Percentiles rank a stretch among this genome's conserved stretches.
These are phyloP conservation scores for Trachemys scripta DNA, from an alignment of 2,113 vertebrate species.

Conservation along the genomic window DNA sequence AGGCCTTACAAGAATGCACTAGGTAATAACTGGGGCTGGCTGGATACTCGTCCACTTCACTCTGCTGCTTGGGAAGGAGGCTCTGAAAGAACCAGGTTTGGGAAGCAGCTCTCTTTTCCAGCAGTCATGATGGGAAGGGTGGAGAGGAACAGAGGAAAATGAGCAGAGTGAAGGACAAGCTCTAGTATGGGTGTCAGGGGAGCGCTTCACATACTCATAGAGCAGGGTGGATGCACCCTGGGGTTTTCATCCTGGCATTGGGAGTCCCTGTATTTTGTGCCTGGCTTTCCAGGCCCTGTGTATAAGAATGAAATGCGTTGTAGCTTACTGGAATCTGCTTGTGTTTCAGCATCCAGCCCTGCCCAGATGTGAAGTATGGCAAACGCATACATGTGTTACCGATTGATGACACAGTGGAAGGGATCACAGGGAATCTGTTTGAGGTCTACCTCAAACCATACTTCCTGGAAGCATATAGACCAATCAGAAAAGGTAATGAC, in stretches of 20 bases:
- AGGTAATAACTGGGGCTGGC: background rate
- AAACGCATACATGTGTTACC: constrained; percentile 98
- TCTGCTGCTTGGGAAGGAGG: background rate
- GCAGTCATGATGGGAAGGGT: background rate
- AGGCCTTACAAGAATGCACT: background rate
- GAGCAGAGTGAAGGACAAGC: background rate
- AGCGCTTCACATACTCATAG: background rate
- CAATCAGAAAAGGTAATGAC: constrained; percentile 94
- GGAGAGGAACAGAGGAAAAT: background rate
- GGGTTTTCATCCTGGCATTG: background rate
- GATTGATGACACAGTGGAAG: constrained; percentile 98
- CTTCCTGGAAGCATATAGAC: constrained; percentile 98
- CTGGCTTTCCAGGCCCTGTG: constrained; percentile 3
- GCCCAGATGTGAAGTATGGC: constrained; percentile 98
- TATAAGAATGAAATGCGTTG: constrained; percentile 15
- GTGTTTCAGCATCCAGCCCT: constrained; percentile 95
- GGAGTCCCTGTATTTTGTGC: background rate
- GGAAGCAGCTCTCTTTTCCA: background rate
- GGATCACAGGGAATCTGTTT: constrained; percentile 98
- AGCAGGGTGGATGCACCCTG: background rate
- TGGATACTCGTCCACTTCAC: background rate
- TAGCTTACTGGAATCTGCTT: constrained; percentile 67
- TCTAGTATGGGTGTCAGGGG: background rate
- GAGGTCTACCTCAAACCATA: constrained; percentile 99
- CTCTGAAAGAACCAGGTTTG: background rate